Evolutionary conservation across 2,113 vertebrate genomes (phyloP).

Genomic region (Gobiocypris rarus): DNA sequence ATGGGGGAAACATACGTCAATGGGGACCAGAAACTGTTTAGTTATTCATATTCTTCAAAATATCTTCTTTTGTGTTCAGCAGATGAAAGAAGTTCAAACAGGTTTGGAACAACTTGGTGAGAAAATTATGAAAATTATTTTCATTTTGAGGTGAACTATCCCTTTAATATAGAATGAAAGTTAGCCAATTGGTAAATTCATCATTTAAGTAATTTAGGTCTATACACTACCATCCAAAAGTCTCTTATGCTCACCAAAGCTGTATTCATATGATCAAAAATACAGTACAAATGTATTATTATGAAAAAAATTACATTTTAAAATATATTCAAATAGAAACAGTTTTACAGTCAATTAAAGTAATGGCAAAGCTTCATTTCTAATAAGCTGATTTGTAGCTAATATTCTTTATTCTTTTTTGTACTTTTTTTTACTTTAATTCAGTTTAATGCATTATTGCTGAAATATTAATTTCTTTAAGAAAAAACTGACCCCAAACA

Average conservation of each 20-base stretch:
- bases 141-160: too few relatives aligned
- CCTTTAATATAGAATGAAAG: not conserved
- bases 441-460: not conserved
- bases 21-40: too few relatives aligned
- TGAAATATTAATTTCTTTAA: not conserved
- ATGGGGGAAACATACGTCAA: too few relatives aligned
- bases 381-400: not conserved
- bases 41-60: too few relatives aligned
- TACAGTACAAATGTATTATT: not conserved
- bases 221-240: not conserved
- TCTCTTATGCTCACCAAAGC: not conserved
- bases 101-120: too few relatives aligned
- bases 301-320: not conserved
- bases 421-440: not conserved
- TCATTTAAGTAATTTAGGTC: not conserved
- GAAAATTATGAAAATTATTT: too few relatives aligned
- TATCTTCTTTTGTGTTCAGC: too few relatives aligned
- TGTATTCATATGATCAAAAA: not conserved
- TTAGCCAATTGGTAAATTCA: not conserved
- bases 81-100: too few relatives aligned
- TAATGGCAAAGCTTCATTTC: too few relatives aligned
- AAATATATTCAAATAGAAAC: not conserved
- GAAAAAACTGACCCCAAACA: not conserved
- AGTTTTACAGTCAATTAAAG: too few relatives aligned
- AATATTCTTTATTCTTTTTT: too few relatives aligned